Conservation (phyloP, 1,140 invertebrate species). For the Parapsyche elsis region DNA sequence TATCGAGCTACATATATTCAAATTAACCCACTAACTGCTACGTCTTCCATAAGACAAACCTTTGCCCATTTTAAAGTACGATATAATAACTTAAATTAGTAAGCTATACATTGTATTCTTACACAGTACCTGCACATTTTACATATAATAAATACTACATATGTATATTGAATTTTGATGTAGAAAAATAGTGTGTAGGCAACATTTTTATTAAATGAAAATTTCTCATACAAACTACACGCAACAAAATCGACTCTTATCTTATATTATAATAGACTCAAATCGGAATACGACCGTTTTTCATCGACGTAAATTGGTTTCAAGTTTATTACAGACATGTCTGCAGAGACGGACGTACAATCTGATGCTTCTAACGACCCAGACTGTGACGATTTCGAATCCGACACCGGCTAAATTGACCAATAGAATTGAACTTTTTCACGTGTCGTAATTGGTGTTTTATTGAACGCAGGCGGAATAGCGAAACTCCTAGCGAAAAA, state of each 20-base stretch:
- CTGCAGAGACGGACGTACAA: too few species aligned
- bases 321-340: too few species aligned
- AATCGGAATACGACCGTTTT: too few species aligned
- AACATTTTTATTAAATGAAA: too few species aligned
- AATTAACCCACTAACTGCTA: too few species aligned
- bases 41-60: too few species aligned
- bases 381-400: constrained; percentile 13
- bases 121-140: too few species aligned
- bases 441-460: constrained; percentile 13
- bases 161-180: not conserved
- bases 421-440: not conserved
- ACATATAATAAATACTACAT: too few species aligned
- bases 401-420: not conserved
- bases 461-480: not conserved
- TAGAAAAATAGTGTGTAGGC: not conserved
- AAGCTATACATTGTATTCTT: not conserved
- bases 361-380: not conserved
- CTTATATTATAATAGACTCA: not conserved
- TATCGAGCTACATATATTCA: too few species aligned
- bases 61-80: too few species aligned
- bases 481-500: not conserved
- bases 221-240: not conserved
- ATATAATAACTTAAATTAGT: too few species aligned
- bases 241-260: not conserved
- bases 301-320: too few species aligned